A percentile compares a stretch with the other conserved stretches of the same genome.
phyloP scores from a whole-genome alignment of 2,797 vertebrate genomes.

The Sylvia borin region DNA sequence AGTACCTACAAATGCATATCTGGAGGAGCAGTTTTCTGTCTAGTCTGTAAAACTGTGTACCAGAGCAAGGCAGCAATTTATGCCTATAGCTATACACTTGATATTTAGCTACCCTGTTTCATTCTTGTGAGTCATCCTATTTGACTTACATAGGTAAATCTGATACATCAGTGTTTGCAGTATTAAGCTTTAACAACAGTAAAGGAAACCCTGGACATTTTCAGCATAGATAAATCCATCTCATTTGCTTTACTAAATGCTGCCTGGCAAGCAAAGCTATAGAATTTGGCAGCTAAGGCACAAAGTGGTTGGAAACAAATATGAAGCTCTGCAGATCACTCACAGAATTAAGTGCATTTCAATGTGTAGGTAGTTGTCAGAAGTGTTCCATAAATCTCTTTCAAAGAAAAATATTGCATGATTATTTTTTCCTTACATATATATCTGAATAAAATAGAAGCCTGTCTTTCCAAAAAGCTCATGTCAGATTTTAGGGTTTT shows the following conservation, averaged over 20 bases:
- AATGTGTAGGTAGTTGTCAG: neutral
- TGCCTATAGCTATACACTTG: neutral
- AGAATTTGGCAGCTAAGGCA: neutral
- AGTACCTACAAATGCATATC: neutral
- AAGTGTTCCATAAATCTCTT: neutral
- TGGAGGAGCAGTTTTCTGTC: neutral
- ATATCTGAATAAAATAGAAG: neutral
- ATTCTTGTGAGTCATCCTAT: neutral
- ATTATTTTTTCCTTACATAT: neutral
- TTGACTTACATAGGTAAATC: neutral
- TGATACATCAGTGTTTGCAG: neutral
- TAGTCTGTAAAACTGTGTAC: neutral
- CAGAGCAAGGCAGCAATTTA: neutral
- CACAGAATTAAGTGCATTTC: neutral
- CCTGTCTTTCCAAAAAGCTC: neutral
- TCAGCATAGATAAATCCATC: neutral
- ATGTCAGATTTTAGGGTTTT: neutral
- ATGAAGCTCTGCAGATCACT: neutral
- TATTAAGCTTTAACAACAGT: neutral
- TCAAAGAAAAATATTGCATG: neutral
- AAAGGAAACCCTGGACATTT: neutral
- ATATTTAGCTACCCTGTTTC: neutral
- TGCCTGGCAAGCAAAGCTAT: neutral
- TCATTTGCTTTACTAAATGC: neutral
- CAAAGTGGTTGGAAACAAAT: neutral